Base-by-base conservation (phyloP, 2,888 invertebrate species). In the Lottia scabra region DNA sequence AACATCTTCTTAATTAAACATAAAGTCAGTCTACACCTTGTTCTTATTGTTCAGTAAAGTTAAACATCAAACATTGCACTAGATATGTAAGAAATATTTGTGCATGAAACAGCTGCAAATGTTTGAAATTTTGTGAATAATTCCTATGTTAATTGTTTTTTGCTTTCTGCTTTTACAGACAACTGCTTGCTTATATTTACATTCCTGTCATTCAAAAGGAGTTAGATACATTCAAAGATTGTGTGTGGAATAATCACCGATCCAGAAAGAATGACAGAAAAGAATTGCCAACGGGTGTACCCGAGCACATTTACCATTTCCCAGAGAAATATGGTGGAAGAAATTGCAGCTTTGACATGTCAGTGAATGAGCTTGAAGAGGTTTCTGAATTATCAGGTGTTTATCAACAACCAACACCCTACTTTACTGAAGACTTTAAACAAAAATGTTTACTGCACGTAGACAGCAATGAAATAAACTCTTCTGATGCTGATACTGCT, bases 141-240 rank as follows among this genome's bases (percentile, higher is more conserved):
- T 30, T 30, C 30, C 30, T 30, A 30, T 2, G 30, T 30, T 30
- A 30, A 30, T 30, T 30, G 30, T 30, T 30, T 30, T 30, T 30
- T 30, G 30, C 30, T 30, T 30, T 30, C 30, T 30, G 30, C 30
- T 48, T 48, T 48, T 48, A n/a, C 48, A 48, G 48, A 48, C 19
- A n/a, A 48, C 48, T 48, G 48, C 48, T 48, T 48, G 48, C 48
- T 48, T n/a, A 48, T 48, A 19, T 48, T n/a, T 48, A 48, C 48
- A 48, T 48, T n/a, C 48, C 48, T n/a, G 19, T 48, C 16, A 48
- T 48, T 48, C 48, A 48, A 48, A 48, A 48, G 19, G 15, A 48
- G 48, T 48, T 48, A 48, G 48, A 48, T 48, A 48, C 19, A 48
- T 48, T 48, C 19, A 48, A 19, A 48, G 48, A 48, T 5, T n/a